Evolutionary conservation across 2,113 vertebrate genomes (phyloP).

Genomic region (Baryphthengus martii): DNA sequence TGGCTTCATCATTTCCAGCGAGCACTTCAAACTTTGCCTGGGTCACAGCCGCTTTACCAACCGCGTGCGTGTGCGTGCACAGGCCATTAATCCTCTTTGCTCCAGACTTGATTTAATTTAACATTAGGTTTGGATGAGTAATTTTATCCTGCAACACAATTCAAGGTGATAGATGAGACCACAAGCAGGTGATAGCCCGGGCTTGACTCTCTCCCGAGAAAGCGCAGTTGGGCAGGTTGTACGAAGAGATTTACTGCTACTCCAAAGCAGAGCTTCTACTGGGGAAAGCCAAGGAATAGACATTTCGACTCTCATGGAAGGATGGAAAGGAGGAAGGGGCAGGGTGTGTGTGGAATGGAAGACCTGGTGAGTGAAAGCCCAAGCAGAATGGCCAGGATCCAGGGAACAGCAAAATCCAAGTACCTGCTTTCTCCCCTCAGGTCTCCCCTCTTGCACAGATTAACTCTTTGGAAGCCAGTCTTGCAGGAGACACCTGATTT

Average conservation of each 20-base stretch:
- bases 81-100: constrained; percentile 65
- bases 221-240: neutral
- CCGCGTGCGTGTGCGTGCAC: neutral
- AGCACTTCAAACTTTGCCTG: neutral
- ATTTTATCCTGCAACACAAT: constrained; percentile 62
- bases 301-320: neutral
- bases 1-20: neutral
- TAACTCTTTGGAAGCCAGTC: neutral
- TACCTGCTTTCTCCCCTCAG: neutral
- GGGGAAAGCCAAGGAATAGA: neutral
- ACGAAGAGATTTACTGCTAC: neutral
- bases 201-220: neutral
- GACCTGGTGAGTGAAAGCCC: neutral
- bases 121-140: constrained; percentile 69
- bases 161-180: constrained; percentile 66
- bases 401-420: neutral
- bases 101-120: constrained; percentile 64
- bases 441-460: neutral
- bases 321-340: neutral
- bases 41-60: neutral
- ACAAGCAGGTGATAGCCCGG: constrained; percentile 33
- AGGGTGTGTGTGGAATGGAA: neutral
- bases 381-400: neutral
- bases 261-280: neutral
- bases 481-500: neutral